Conservation (phyloP, 2,113 vertebrate genomes). For the Entomyzon cyanotis region DNA sequence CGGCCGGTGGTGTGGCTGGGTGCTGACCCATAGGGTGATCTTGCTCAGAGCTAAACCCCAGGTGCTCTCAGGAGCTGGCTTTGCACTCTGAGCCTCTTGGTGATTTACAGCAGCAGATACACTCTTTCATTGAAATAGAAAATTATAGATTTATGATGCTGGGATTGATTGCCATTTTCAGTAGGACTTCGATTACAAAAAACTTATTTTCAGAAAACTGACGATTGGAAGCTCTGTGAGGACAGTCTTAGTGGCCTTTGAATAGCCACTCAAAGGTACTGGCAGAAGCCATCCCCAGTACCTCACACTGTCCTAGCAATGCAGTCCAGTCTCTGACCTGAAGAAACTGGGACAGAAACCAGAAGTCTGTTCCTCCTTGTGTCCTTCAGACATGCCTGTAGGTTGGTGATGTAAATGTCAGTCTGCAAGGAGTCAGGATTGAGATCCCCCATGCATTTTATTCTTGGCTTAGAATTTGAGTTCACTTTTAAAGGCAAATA, state of each 20-base stretch:
- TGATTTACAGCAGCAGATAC: neutral
- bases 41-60: neutral
- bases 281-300: neutral
- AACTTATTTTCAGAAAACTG: neutral
- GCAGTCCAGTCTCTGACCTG: neutral
- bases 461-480: neutral
- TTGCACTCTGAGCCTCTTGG: neutral
- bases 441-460: neutral
- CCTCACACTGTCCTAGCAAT: accelerated
- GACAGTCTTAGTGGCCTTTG: neutral
- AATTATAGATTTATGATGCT: neutral
- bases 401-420: neutral
- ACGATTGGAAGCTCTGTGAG: neutral
- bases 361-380: neutral
- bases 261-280: neutral
- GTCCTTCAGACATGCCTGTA: neutral
- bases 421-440: neutral
- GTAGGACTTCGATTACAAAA: neutral
- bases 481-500: neutral
- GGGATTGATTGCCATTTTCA: neutral
- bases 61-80: neutral
- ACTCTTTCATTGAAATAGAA: neutral
- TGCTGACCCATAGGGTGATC: neutral
- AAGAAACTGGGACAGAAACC: neutral
- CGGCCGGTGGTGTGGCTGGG: neutral